Evolutionary conservation across 2,113 vertebrate species (phyloP).

Genomic region (Dendropsophus ebraccatus): DNA sequence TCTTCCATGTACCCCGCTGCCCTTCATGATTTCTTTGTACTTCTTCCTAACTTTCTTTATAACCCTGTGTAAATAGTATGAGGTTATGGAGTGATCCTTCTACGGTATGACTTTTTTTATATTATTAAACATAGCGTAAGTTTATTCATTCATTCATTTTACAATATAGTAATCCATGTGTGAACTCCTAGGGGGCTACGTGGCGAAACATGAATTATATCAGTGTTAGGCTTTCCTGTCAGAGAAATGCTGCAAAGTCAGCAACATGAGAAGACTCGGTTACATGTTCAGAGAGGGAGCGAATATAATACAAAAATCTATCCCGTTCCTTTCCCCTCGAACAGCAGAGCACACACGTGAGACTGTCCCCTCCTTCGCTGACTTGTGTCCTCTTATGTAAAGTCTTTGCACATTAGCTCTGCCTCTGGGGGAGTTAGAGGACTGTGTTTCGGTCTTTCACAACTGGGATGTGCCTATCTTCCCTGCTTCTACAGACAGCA

Average conservation of each 20-base stretch:
- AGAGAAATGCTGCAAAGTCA: constrained; percentile 31
- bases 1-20: no score
- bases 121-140: no score
- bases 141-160: background rate
- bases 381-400: constrained; percentile 46
- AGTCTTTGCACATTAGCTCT: constrained; percentile 34
- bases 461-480: constrained; percentile 30
- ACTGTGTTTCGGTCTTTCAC: background rate
- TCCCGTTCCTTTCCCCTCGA: background rate
- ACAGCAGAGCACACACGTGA: background rate
- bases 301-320: constrained; percentile 11
- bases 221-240: background rate
- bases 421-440: constrained; percentile 51
- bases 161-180: background rate
- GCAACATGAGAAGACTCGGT: background rate
- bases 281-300: constrained; percentile 27
- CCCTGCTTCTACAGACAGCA: constrained; percentile 1
- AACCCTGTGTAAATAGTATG: no score
- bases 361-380: constrained; percentile 32
- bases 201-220: background rate
- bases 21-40: no score
- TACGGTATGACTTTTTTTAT: no score
- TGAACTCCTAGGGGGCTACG: background rate
- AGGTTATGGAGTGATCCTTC: no score
- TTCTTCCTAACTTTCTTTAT: no score